A percentile compares a stretch with the other conserved stretches of the same genome.
phyloP scores from a whole-genome alignment of 2,113 vertebrate genomes.

The Bubo scandiacus region DNA sequence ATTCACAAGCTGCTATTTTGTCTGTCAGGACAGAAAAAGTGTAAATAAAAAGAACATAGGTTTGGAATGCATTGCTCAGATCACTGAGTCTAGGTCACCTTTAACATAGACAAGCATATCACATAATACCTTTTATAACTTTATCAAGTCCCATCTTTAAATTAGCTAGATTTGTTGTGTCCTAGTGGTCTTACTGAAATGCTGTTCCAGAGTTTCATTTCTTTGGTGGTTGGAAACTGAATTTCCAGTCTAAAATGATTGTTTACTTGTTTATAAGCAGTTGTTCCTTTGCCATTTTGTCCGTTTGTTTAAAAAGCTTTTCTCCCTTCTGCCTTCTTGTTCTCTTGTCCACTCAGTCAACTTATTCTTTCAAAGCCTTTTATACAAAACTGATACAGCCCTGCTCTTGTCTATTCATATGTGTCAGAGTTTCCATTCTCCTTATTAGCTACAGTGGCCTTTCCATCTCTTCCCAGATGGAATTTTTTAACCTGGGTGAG shows the following conservation, averaged over 20 bases:
- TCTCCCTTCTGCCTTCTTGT: background rate
- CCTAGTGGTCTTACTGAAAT: background rate
- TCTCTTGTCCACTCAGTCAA: background rate
- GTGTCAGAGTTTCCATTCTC: background rate
- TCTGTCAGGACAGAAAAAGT: background rate
- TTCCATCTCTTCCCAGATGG: background rate
- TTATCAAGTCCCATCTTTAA: background rate
- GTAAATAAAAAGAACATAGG: background rate
- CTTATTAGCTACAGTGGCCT: background rate
- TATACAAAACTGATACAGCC: background rate
- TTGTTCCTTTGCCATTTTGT: background rate
- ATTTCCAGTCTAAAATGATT: background rate
- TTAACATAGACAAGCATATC: background rate
- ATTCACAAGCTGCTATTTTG: conserved; percentile 1
- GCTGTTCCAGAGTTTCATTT: background rate
- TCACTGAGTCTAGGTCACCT: background rate
- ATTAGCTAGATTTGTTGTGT: background rate
- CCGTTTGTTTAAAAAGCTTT: background rate
- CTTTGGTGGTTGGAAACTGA: background rate
- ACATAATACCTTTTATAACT: background rate
- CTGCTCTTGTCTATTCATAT: background rate
- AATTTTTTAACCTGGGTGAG: background rate
- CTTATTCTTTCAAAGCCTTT: background rate
- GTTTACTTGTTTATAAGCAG: background rate
- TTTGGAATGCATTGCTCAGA: background rate